phyloP scores from a whole-genome alignment of 2,113 vertebrate genomes.

The Budorcas taxicolor region DNA sequence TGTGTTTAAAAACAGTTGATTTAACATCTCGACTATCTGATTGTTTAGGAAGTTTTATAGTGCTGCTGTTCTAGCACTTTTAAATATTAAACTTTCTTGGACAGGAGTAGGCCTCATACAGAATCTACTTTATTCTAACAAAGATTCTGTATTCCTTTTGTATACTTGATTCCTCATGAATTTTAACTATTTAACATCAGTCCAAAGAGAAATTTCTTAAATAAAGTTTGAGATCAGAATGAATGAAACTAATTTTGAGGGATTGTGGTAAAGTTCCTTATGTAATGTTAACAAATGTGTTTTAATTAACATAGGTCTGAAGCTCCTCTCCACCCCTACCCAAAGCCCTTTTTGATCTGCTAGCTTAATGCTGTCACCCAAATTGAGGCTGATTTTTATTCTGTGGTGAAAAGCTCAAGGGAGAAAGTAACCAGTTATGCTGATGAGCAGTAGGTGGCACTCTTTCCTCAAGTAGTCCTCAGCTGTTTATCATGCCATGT shows the following conservation, averaged over 20 bases:
- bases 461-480: background rate
- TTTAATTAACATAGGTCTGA: background rate
- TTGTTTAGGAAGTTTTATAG: background rate
- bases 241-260: conserved; percentile 4
- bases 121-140: conserved; percentile 18
- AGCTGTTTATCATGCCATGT: background rate
- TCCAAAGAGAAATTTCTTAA: conserved; percentile 17
- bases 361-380: background rate
- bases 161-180: background rate
- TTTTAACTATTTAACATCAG: background rate
- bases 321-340: background rate
- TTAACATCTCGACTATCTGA: background rate
- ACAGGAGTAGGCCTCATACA: background rate
- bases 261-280: background rate
- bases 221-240: background rate
- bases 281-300: background rate
- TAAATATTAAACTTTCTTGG: background rate
- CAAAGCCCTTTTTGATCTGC: background rate
- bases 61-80: background rate
- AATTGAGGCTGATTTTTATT: background rate
- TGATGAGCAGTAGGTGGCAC: conserved; percentile 21
- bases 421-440: background rate
- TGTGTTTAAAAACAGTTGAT: background rate
- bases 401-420: background rate
- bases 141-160: background rate